Evolutionary conservation across 2,113 vertebrate genomes (phyloP).

Genomic region (Hippocampus barbouri): DNA sequence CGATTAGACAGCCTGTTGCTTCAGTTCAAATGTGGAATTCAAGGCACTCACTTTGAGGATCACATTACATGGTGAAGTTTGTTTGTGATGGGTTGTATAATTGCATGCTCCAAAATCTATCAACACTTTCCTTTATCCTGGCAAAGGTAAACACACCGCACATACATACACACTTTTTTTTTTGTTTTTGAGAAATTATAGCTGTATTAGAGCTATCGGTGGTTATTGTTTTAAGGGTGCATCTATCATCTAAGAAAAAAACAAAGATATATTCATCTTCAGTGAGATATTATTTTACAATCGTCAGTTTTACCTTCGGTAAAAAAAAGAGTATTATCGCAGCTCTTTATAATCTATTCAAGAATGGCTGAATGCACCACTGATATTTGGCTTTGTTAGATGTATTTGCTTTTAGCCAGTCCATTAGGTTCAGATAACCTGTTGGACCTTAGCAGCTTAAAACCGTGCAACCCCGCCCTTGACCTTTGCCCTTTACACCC

Average conservation of each 20-base stretch:
- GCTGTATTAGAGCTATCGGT: slow-evolving; percentile 4
- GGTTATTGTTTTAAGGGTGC: background rate
- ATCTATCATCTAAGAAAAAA: background rate
- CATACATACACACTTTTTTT: slow-evolving; percentile 12
- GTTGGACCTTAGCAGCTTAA: slow-evolving; percentile 64
- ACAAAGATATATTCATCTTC: background rate
- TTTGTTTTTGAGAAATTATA: background rate
- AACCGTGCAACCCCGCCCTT: slow-evolving; percentile 72
- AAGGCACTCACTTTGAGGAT: slow-evolving; percentile 46
- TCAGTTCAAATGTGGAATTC: slow-evolving; percentile 41
- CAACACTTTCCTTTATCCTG: slow-evolving; percentile 44
- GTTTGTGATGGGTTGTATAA: slow-evolving; percentile 22
- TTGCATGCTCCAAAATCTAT: slow-evolving; percentile 25
- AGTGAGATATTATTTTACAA: background rate
- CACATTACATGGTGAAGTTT: slow-evolving; percentile 36
- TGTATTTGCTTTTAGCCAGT: slow-evolving; percentile 61
- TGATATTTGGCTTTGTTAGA: slow-evolving; percentile 25
- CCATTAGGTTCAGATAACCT: slow-evolving; percentile 75
- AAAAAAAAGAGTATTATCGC: background rate
- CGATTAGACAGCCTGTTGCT: slow-evolving; percentile 41
- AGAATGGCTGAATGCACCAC: slow-evolving; percentile 8
- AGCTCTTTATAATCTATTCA: slow-evolving; percentile 17
- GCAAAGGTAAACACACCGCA: slow-evolving; percentile 26
- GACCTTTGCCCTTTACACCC: slow-evolving; percentile 51
- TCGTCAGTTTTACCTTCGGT: background rate